Base-by-base conservation (phyloP, 2,113 vertebrate species). In the Chaetops frenatus region DNA sequence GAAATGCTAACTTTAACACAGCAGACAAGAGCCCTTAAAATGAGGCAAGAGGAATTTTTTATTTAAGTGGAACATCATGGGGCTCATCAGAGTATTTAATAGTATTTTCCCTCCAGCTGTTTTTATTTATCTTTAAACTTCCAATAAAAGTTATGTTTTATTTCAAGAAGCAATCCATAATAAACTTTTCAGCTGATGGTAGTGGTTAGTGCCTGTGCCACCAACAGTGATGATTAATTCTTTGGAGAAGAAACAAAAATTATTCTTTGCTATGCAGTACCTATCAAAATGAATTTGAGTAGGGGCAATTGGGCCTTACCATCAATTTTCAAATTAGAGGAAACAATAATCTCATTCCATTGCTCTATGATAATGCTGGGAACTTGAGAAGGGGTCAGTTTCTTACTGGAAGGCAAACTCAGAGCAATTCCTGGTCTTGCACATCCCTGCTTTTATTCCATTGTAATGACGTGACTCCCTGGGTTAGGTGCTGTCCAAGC, bases 141-240 rank as follows among this genome's bases (percentile, higher is more conserved):
- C 95, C 96, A 98, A 97, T 97, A 98, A 98, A 97, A 96, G 94
- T 93, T 97, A 94, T 95, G 95, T 97, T 98, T 98, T 97, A 97
- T 98, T 98, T 98, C 98, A 98, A 97, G 96, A 98, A 98, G 97
- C 97, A 98, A 97, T 97, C 97, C 97, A 94, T 98, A 98, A 98
- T 98, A 98, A 98, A 98, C 98, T 98, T 98, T 98, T 98, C 98
- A 98, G 95, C 97, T 98, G 92, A 98, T 97, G 98, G 98, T 97
- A 94, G 97, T 97, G 95, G 96, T 97, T 97, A 96, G 91, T 96
- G 96, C 86, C 70, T 90, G 84, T 95, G 96, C 98, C 98, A 98
- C 98, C 97, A 98, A 97, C 97, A 98, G 97, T 65, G 97, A 92
- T 71, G 93, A 76, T 65, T 92, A 77, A 86, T 84, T 67, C 62